Conservation (phyloP, 2,888 invertebrate genomes). For the Thecophora atra region DNA sequence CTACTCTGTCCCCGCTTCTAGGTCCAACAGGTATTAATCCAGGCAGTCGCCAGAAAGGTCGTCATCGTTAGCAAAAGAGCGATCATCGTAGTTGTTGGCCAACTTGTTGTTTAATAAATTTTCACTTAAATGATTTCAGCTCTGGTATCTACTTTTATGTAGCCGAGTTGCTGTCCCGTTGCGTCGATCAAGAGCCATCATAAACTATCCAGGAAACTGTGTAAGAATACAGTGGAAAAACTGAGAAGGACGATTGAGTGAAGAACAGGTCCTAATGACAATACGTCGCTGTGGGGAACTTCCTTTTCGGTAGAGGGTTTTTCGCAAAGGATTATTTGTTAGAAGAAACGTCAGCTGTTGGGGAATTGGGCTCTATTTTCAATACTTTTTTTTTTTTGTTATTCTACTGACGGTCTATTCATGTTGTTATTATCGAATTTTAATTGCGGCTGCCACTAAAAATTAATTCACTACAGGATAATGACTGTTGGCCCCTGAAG, state of each 20-base stretch:
- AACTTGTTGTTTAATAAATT: constrained; percentile 1
- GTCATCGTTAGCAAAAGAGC: background rate
- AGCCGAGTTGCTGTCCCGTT: background rate
- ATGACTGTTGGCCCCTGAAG: background rate
- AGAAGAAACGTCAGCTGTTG: background rate
- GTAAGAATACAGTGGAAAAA: no score
- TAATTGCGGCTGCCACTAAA: background rate
- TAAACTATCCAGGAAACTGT: no score
- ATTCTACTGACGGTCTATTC: no score
- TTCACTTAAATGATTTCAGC: background rate
- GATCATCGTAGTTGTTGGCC: background rate
- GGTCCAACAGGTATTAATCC: background rate
- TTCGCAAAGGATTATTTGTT: background rate
- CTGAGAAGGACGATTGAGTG: no score
- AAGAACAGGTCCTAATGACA: no score
- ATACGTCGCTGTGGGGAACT: no score
- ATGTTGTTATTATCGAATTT: no score
- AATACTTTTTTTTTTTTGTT: background rate
- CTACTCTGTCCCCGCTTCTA: background rate
- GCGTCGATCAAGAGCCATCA: no score
- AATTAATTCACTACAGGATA: background rate
- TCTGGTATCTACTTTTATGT: background rate
- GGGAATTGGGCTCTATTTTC: background rate
- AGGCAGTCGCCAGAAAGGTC: background rate
- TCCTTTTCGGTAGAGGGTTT: no score